Evolutionary conservation across 2,797 vertebrate genomes (phyloP), one percentile per base, ranked within the genome.

Genomic region (Girardinus metallicus): DNA sequence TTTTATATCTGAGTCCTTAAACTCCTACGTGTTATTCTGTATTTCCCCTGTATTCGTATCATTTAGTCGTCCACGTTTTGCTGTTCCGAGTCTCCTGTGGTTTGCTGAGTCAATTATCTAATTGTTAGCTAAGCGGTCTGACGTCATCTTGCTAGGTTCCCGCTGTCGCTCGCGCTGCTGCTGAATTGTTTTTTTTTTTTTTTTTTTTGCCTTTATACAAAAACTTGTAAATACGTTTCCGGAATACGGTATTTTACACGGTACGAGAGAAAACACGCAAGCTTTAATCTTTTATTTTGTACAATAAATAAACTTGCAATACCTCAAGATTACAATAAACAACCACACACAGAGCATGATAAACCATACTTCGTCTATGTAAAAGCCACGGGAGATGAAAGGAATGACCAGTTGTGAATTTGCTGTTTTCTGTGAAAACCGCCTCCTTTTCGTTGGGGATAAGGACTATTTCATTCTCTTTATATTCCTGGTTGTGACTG

Each of bases 281-380:
- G 29, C 18, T 43, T 64, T 13, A 53, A 78, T 83, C 79, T 90
- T 95, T 95, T 91, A 94, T 70, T 70, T 95, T 92, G 90, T 94
- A 91, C 90, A 95, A 95, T 94, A 95, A 95, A 95, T 95, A 95
- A 92, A 93, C 89, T 92, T 91, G 89, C 86, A 90, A 93, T 92
- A 93, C 90, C 92, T 93, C 87, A 92, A 91, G 86, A 93, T 78
- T 87, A 94, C 92, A 86, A 90, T 91, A 91, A 92, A 96, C 94
- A 95, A 93, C 89, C 94, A 94, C 94, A 94, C 94, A 92, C 80
- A 89, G 77, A 80, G 85, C 81, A 80, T 83, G 76, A 86, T 80
- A 60, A 89, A 84, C 82, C 81, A 57, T 80, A 86, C 83, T 88
- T 85, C 85, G 74, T 73, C 81, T 81, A 78, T 85, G 73, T 85